Base-by-base conservation (phyloP, 2,113 vertebrate genomes). In the Gorsachius goisagi region DNA sequence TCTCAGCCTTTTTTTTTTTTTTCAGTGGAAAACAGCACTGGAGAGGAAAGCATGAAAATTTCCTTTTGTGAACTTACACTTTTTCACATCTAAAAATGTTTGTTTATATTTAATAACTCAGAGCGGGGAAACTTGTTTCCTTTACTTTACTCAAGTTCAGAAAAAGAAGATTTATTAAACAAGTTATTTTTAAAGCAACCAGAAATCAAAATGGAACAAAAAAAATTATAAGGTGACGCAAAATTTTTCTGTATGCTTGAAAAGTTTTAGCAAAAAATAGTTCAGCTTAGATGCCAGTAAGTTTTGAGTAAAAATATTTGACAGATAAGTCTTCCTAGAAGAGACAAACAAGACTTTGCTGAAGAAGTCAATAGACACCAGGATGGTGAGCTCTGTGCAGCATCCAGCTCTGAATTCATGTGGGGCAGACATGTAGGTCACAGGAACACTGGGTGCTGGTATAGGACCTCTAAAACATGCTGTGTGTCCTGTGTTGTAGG, bases 401-500 rank as follows among this genome's bases (percentile, higher is more conserved):
- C 59, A 24, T 15, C 62, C n/a, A 59, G n/a, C 27, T 32, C 58
- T n/a, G 49, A 53, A 60, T 7, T 0, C 0, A 2, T 45, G 27
- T 12, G 23, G 30, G 37, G 27, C 32, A 62, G 28, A n/a, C 1
- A 0, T 0, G 6, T 5, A 28, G 30, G 50, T 35, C 76, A 27
- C 15, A 33, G 32, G 32, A 55, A 10, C 10, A 1, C 3, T 0
- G 1, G 41, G 16, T 35, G n/a, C 3, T 16, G 23, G 10, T 39
- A 7, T 2, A 50, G 32, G 39, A 56, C 27, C 30, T 62, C 52
- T 15, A 6, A 59, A 59, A 55, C 0, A 0, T 28, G 20, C 22
- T 39, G 32, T 9, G 27, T 27, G 27, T 9, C 35, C 41, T 17
- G 0, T 0, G 0, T 1, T 18, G 18, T 2, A 35, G 39, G 30